Evolutionary conservation across 2,888 invertebrate species (phyloP), one percentile per base, ranked within the genome.

Genomic region (Trissoscelio sp.): DNA sequence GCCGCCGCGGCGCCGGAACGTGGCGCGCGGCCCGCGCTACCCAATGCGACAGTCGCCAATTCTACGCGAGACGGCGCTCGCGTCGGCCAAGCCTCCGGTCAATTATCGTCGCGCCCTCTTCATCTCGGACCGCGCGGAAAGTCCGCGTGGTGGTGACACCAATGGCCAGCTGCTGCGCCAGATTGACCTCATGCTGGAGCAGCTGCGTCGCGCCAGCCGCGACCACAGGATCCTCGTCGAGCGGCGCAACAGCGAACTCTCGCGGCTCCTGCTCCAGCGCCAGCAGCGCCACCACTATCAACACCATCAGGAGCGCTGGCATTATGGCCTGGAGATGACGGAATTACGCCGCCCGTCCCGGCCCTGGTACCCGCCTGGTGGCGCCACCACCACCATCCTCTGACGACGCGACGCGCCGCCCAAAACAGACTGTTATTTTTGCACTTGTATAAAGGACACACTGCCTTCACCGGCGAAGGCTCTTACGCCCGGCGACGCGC

Each of bases 141-240:
- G 9, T 6, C 5, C 24, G 3, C 12, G 44, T 22, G n/a, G 18
- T 6, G 20, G 20, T 31, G 51, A 58, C 51, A 12, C 46, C 22
- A 87, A 88, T 73, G 89, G 87, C 64, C 88, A 88, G 58, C 75
- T 86, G 46, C 83, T 89, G 20, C 84, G 73, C 3, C 86, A 87
- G 77, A 87, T 89, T 83, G 90, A 90, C 48, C 77, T 83, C 58
- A 86, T 89, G 81, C 86, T 90, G 34, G 80, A 85, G 14, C 88
- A 89, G 75, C 80, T 90, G 58, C 85, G 84, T 20, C 86, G 83
- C n/a, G 90, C 90, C 55, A 89, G 89, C 83, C 84, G 86, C 39
- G 88, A 89, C 82, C 89, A 90, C 83, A 87, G 86, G 9, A 81
- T 84, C 3, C 88, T 90, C 14, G 82, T 90, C 28, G 86, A 88